Evolutionary conservation across 2,888 invertebrate genomes (phyloP).

Genomic region (Drosophila flavopinicola): DNA sequence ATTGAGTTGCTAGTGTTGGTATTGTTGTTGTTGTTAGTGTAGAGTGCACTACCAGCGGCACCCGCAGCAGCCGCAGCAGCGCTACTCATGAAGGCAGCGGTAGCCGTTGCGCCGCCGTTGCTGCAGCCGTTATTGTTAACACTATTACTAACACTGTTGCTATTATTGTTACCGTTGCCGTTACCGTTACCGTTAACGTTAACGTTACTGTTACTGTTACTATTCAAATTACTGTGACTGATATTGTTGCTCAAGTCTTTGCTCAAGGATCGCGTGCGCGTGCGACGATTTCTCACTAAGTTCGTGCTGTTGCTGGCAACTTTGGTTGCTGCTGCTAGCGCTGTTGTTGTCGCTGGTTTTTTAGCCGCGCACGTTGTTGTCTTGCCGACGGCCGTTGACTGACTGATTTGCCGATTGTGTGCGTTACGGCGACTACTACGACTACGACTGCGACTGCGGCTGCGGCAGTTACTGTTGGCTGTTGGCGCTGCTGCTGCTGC

Average conservation of each 20-base stretch:
- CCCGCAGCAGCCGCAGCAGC: constrained; percentile 89
- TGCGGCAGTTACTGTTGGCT: constrained; percentile 43
- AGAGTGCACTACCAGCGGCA: constrained; percentile 92
- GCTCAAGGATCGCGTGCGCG: constrained; percentile 76
- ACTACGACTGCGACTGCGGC: constrained; percentile 60
- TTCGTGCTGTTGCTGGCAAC: constrained; percentile 52
- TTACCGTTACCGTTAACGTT: constrained; percentile 24
- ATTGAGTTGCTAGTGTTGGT: constrained; percentile 39
- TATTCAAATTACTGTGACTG: constrained; percentile 27
- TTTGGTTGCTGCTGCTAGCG: constrained; percentile 36
- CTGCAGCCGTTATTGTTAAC: constrained; percentile 59
- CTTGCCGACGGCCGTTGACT: constrained; percentile 83
- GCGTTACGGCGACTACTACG: constrained; percentile 72
- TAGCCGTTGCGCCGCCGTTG: constrained; percentile 73
- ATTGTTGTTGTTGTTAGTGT: constrained; percentile 78
- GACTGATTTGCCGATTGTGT: constrained; percentile 80
- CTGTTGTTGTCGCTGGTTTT: constrained; percentile 47
- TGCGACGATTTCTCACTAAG: constrained; percentile 73
- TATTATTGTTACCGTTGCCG: constrained; percentile 25
- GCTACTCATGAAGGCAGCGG: constrained; percentile 89
- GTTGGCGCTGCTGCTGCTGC: constrained; percentile 45
- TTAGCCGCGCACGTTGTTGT: constrained; percentile 82
- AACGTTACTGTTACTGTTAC: constrained; percentile 23
- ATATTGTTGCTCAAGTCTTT: constrained; percentile 59
- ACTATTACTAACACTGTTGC: constrained; percentile 44